A percentile compares a stretch with the other conserved stretches of the same genome.
phyloP scores from a whole-genome alignment of 2,113 vertebrate species.

The Naja naja region DNA sequence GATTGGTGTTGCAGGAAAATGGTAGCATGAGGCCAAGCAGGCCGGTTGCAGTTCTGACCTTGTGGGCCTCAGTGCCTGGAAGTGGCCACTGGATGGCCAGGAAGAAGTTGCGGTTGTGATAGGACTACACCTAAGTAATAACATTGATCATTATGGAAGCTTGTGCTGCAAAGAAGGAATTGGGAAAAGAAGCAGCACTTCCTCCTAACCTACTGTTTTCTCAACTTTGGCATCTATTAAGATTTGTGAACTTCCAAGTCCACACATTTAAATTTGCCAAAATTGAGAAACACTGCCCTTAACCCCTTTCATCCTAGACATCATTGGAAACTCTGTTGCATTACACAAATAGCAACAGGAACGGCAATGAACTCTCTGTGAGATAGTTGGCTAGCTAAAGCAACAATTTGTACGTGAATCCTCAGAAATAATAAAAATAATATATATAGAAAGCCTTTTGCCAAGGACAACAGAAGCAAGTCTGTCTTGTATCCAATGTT shows the following conservation, averaged over 20 bases:
- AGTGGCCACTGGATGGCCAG: neutral
- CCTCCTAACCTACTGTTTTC: neutral
- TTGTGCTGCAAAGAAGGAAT: neutral
- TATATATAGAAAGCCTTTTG: neutral
- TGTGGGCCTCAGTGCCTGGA: neutral
- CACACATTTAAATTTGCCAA: neutral
- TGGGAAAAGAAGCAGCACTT: neutral
- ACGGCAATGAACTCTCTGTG: neutral
- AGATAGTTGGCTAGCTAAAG: neutral
- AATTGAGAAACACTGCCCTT: neutral
- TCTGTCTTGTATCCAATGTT: neutral
- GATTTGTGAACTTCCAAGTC: neutral
- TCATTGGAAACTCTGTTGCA: neutral
- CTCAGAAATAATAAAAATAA: neutral
- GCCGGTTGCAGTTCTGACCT: neutral
- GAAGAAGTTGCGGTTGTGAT: neutral
- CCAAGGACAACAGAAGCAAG: neutral
- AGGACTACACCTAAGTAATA: neutral
- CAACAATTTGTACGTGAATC: neutral
- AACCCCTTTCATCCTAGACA: neutral
- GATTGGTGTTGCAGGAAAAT: neutral
- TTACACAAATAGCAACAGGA: neutral
- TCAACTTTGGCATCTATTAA: neutral
- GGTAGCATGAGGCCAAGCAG: neutral
- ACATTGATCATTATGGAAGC: neutral